A percentile compares a stretch with the other conserved stretches of the same genome.
phyloP scores from a whole-genome alignment of 2,797 vertebrate genomes.

The Acrocephalus scirpaceus region DNA sequence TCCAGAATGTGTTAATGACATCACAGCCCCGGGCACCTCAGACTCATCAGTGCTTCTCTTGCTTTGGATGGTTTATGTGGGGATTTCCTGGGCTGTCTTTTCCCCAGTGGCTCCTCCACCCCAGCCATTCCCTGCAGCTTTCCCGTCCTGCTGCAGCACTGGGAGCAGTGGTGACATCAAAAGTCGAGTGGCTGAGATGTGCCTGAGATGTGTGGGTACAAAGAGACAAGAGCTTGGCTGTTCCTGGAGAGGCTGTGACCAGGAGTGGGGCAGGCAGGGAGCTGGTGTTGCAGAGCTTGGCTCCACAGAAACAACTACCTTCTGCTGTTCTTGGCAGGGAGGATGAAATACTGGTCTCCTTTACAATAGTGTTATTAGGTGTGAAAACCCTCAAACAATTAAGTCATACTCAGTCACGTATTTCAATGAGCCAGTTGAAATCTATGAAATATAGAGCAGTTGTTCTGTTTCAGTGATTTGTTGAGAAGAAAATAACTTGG shows the following conservation, averaged over 20 bases:
- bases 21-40: background rate
- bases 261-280: background rate
- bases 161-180: background rate
- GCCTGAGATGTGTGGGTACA: background rate
- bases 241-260: background rate
- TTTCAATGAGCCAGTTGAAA: background rate
- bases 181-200: background rate
- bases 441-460: background rate
- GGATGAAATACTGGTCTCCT: background rate
- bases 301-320: background rate
- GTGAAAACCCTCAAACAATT: background rate
- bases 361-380: background rate
- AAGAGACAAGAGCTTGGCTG: accelerated
- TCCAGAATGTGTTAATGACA: constrained; percentile 23
- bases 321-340: constrained; percentile 1
- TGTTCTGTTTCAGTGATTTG: background rate
- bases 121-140: background rate
- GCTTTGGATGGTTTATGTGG: background rate
- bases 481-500: background rate
- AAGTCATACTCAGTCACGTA: background rate
- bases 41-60: background rate
- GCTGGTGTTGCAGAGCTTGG: background rate
- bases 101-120: background rate
- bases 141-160: background rate
- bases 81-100: background rate